Base-by-base conservation (phyloP, 2,888 invertebrate species). In the Andrena hattorfiana region DNA sequence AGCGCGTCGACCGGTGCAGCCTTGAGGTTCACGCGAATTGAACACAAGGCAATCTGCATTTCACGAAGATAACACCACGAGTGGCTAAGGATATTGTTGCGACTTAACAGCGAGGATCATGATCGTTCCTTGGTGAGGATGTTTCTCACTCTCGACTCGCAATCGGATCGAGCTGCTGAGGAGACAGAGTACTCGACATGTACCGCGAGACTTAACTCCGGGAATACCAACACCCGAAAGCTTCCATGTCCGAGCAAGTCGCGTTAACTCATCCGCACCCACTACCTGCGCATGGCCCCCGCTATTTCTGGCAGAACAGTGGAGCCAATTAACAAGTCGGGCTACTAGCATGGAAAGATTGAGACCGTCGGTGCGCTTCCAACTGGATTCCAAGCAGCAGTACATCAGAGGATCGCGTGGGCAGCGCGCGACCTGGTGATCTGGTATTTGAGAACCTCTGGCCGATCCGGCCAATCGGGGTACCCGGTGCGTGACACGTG, bases 21-120 rank as follows among this genome's bases (percentile, higher is more conserved):
- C 91, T 90, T 91, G 91, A 90, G 88, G 88, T 88, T 87, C 89
- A n/a, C 88, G 88, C 86, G 84, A 91, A 91, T 91, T 84, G 91
- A 91, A 91, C 74, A 91, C 91, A 91, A 91, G 91, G 91, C 83
- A 90, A 91, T 91, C 91, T 91, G 91, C 91, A 91, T 91, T 91
- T 91, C 90, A 89, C 87, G 87, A 84, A 90, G 90, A 90, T 89
- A 88, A 88, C 87, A 86, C 80, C 72, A 81, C 66, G 71, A 75
- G 59, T 68, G 56, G 73, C 59, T 76, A 64, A 64, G 66, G 66
- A 74, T 79, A 81, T 79, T 74, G 78, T 85, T 72, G 73, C 64
- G 60, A 74, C 60, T 78, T 51, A 54, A 78, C 59, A 35, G 42
- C 20, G 16, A 32, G 48, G 35, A 49, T 35, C 8, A 20, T 42